phyloP scores from a whole-genome alignment of 2,888 invertebrate genomes.

The Perithous albicinctus region DNA sequence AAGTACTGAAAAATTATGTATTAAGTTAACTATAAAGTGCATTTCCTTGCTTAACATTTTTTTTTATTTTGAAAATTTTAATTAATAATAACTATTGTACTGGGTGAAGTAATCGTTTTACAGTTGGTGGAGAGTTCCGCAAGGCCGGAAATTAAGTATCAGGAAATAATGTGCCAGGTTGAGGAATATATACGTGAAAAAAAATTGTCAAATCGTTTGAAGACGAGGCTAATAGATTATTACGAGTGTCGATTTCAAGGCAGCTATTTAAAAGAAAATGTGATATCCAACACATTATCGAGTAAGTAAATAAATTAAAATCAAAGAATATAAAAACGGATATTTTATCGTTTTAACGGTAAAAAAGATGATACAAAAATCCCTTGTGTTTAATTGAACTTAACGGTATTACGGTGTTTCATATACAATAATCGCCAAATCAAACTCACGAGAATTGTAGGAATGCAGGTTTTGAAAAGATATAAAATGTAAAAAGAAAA shows the following conservation, averaged over 20 bases:
- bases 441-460: no score
- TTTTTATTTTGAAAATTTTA: neutral
- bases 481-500: no score
- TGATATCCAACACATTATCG: constrained; percentile 86
- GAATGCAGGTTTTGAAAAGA: no score
- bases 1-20: no score
- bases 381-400: no score
- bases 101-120: constrained; percentile 81
- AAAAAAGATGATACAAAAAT: no score
- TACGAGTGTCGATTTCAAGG: constrained; percentile 87
- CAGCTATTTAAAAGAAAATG: constrained; percentile 87
- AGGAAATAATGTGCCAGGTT: constrained; percentile 86
- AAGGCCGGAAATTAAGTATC: constrained; percentile 85
- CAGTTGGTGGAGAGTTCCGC: constrained; percentile 83
- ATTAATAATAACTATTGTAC: neutral
- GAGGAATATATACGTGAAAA: constrained; percentile 87
- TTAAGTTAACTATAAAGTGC: no score
- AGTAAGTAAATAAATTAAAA: constrained; percentile 76
- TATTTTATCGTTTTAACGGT: no score
- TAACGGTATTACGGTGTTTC: no score
- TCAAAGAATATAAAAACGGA: neutral
- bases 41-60: no score
- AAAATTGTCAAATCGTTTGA: constrained; percentile 86
- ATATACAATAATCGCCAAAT: no score
- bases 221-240: constrained; percentile 86